Evolutionary conservation across 2,888 invertebrate genomes (phyloP), one percentile per base, ranked within the genome.

Genomic region (Dichetophora obliterata): DNA sequence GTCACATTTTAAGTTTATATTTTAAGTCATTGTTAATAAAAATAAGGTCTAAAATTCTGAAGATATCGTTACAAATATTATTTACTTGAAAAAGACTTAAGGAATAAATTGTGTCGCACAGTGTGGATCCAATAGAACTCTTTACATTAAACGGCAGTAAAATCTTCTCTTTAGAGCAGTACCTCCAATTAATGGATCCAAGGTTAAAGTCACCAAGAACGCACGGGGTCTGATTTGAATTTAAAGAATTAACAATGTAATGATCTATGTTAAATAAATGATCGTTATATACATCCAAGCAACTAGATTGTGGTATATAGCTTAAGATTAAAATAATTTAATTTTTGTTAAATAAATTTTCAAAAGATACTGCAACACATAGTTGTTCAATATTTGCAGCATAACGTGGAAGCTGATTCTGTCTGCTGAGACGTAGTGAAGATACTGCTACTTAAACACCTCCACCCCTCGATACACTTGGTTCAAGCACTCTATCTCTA

Each of bases 221-320:
- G 19, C 52, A 59, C 59, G 59, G 59, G 11, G 59, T 59, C 19
- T 59, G 59, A 59, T 59, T 59, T 3, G 16, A 4, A 63, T 16
- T 63, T 31, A 31, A 14, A 14, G 27, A 31, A 34, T 16, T 34
- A 8, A 27, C 16, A 63, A 31, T 63, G 9, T 63, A 34, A 31
- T 27, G n/a, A n/a, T n/a, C 14, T 4, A 66, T 66, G 43, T 66
- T 66, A 66, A 19, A 66, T 19, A 66, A 37, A 22, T 66, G 66
- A 31, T 66, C 66, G n/a, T 5, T 66, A 16, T 19, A 66, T 19
- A 43, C 4, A 43, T 19, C 19, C 43, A 66, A 37, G 22, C 43
- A n/a, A 37, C 19, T 66, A 19, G n/a, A 11, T 43, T 37, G 43
- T 5, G 43, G 37, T 19, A 66, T 59, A 59, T 59, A 59, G n/a